A percentile compares a stretch with the other conserved stretches of the same genome.
phyloP scores from a whole-genome alignment of 2,888 invertebrate genomes.

The Patella depressa region DNA sequence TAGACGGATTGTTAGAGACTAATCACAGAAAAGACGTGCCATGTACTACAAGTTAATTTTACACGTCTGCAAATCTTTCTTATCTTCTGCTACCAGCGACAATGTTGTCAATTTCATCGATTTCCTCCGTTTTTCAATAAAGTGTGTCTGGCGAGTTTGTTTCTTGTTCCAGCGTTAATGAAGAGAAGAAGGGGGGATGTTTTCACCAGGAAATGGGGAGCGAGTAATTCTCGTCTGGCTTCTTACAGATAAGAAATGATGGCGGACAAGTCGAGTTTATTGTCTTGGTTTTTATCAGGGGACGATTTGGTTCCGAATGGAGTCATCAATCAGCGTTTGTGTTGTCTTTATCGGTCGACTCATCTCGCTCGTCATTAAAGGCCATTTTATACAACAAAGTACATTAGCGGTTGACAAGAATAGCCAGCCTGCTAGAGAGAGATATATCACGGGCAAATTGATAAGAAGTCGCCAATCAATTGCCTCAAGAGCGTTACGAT shows the following conservation, averaged over 20 bases:
- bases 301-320: constrained; percentile 13
- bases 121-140: constrained; percentile 8
- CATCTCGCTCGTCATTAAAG: constrained; percentile 21
- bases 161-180: constrained; percentile 9
- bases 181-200: constrained; percentile 20
- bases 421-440: constrained; percentile 13
- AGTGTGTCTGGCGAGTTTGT: constrained; percentile 7
- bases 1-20: constrained; percentile 17
- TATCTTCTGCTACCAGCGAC: constrained; percentile 33
- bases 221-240: constrained; percentile 19
- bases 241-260: constrained; percentile 11
- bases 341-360: constrained; percentile 16
- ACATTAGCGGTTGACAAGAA: constrained; percentile 20
- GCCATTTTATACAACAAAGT: constrained; percentile 23
- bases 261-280: constrained; percentile 14
- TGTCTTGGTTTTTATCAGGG: constrained; percentile 20
- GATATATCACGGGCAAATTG: constrained; percentile 15
- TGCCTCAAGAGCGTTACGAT: constrained; percentile 9
- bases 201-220: constrained; percentile 18
- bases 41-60: constrained; percentile 40
- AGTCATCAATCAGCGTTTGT: constrained; percentile 17
- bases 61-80: constrained; percentile 39
- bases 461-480: constrained; percentile 10
- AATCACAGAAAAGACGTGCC: constrained; percentile 35
- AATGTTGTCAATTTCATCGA: constrained; percentile 20